Conservation (phyloP, 2,797 vertebrate species). For the Leptoclinus maculatus region DNA sequence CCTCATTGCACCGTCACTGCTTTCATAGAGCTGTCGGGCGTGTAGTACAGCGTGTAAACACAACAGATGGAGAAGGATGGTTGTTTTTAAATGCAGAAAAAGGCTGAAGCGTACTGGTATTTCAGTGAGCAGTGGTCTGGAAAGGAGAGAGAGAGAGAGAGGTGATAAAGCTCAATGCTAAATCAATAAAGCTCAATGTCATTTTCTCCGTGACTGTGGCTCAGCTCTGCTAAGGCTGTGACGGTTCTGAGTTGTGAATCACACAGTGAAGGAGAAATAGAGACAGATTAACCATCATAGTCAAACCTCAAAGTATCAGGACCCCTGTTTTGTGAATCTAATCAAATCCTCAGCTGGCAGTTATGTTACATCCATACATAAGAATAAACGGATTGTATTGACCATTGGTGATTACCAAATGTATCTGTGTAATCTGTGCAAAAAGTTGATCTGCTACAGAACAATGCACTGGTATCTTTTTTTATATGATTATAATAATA, state of each 20-base stretch:
- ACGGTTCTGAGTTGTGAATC: neutral
- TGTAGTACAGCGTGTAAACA: slow-evolving; percentile 11
- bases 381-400: neutral
- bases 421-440: neutral
- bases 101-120: slow-evolving; percentile 16
- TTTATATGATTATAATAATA: neutral
- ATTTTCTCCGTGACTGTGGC: slow-evolving; percentile 3
- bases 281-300: neutral
- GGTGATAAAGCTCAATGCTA: slow-evolving; percentile 56
- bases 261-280: neutral
- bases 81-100: slow-evolving; percentile 19
- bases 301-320: neutral
- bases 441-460: neutral
- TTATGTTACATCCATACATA: neutral
- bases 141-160: slow-evolving; percentile 30
- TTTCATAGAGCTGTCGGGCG: slow-evolving; percentile 27
- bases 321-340: too few species aligned
- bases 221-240: slow-evolving; percentile 1
- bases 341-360: neutral
- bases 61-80: slow-evolving; percentile 28
- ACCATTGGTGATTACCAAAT: too few species aligned
- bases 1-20: slow-evolving; percentile 3
- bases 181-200: slow-evolving; percentile 67
- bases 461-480: neutral
- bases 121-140: slow-evolving; percentile 48